Base-by-base conservation (phyloP, 2,797 vertebrate species). In the Carapus acus region DNA sequence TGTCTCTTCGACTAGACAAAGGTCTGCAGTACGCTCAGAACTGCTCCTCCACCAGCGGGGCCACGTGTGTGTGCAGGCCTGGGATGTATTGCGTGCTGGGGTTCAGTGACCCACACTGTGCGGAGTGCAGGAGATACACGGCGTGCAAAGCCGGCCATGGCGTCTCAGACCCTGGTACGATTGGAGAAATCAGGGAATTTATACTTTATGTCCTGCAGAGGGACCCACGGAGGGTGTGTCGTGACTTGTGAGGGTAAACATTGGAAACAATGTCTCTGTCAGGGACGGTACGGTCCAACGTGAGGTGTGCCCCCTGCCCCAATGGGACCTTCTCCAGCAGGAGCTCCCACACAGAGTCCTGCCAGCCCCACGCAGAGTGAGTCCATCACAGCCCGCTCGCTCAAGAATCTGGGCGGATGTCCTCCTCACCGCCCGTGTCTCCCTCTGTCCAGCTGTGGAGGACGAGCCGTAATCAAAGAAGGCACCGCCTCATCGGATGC, bases 341-440 rank as follows among this genome's bases (percentile, higher is more conserved):
- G 2, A 0, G 0, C 31, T 83, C 72, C n/a, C 2, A 7, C 58
- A 70, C 16, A 0, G 47, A 77, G 9, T 11, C 0, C 20, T 90
- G 88, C 50, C 31, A 5, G 54, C 60, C 49, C 24, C 83, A 89
- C 46, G 79, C 77, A 31, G 1, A 41, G 88, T 90, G 61, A 84
- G 77, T 73, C 4, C 49, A 33, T 8, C 17, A 34, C 18, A 43
- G 4, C 24, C 58, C 40, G 22, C 62, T 33, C 40, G 2, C 15
- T 16, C 18, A 23, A 41, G 21, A 16, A 29, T 45, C 13, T 16
- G 7, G 13, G 16, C 50, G 27, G 16, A 48, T 47, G 15, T 41
- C 40, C 72, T 31, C 74, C 29, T 33, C 54, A 14, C 40, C 7
- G 12, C 48, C 39, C 15, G 34, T 51, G 15, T 67, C 4, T 52